phyloP scores from a whole-genome alignment of 2,797 vertebrate genomes.

The Poeciliopsis paucimaculata region DNA sequence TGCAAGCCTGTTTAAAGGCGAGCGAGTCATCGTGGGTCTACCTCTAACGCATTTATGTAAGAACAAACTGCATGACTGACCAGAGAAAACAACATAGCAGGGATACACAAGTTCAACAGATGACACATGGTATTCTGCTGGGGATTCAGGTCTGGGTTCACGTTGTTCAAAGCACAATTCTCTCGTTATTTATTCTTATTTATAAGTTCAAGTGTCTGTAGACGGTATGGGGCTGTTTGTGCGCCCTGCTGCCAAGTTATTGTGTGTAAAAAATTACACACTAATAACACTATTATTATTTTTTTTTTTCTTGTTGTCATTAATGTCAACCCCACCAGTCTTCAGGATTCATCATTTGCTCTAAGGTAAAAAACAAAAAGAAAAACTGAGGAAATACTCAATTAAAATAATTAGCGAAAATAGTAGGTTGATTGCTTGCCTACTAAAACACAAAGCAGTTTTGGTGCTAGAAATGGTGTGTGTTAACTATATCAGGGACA shows the following conservation, averaged over 20 bases:
- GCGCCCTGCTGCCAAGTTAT: neutral
- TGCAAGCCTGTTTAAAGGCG: constrained; percentile 28
- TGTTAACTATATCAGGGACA: neutral
- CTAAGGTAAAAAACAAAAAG: neutral
- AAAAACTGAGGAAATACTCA: neutral
- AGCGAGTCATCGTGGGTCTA: constrained; percentile 29
- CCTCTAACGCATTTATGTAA: constrained; percentile 11
- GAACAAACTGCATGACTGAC: neutral
- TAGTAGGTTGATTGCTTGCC: neutral
- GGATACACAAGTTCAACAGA: neutral
- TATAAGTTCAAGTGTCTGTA: neutral
- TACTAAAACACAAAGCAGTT: neutral
- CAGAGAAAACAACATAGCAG: neutral
- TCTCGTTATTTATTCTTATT: neutral
- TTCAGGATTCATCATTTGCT: neutral
- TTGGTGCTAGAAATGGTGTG: neutral
- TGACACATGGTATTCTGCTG: neutral
- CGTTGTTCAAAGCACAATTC: neutral
- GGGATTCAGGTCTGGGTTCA: neutral
- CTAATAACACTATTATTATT: neutral
- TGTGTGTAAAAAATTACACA: too few species aligned
- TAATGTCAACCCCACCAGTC: neutral
- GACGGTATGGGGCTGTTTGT: neutral
- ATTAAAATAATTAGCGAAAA: neutral
- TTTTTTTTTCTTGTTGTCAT: neutral